Base-by-base conservation (phyloP, 2,888 invertebrate genomes). In the Piscicola geometra region DNA sequence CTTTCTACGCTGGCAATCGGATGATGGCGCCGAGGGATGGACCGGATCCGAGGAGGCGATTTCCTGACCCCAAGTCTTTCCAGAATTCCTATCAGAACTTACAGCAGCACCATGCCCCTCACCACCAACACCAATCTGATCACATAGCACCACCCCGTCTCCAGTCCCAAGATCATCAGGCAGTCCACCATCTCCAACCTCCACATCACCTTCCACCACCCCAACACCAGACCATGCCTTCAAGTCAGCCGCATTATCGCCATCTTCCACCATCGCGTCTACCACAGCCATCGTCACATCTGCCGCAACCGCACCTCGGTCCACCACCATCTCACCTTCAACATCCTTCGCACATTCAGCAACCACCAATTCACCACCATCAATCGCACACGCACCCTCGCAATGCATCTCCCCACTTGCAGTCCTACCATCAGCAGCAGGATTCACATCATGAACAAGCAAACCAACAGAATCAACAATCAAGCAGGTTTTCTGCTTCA, bases 41-140 rank as follows among this genome's bases (percentile, higher is more conserved):
- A 21, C 56, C 28, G 3, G 50, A 71, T 25, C 56, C 28, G 1
- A 56, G 73, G 35, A 73, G 35, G 32, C 28, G 64, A 25, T 73
- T 50, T 64, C 56, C 56, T 21, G 73, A 73, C 36, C 73, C 73
- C n/a, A 60, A 56, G n/a, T 25, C 73, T 35, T 73, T 73, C 30
- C 73, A 73, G 64, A 56, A 73, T 60, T 50, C 47, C n/a, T 73
- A 30, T n/a, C n/a, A 73, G 21, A 21, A 35, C 18, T 52, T 28
- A 21, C 73, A 30, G 15, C 18, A 3, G 15, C 73, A 73, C 12
- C 56, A 52, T 25, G 52, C 60, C 12, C 64, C n/a, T 64, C 33
- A 73, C 32, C 60, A 21, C 35, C 52, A 64, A 21, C 64, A 47
- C 56, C 47, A 73, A 28, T 41, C 41, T 41, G 9, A 41, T 9